Conservation (phyloP, 2,113 vertebrate species). For the Benitochromis conjunctus region DNA sequence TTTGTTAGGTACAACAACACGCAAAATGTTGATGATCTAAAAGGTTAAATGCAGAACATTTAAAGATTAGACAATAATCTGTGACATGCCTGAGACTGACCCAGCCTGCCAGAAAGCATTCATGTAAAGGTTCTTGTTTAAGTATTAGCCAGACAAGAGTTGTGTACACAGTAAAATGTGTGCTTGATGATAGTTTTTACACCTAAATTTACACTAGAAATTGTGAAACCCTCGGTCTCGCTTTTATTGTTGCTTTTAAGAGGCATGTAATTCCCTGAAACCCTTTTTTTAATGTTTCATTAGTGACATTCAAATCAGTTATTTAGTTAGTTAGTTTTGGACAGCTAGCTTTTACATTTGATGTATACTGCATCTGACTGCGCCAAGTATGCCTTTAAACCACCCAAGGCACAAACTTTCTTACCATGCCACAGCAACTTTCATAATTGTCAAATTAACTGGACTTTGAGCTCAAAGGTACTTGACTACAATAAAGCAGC, state of each 20-base stretch:
- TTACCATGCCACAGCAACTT: not conserved
- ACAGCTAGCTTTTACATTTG: not conserved
- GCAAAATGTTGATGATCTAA: not conserved
- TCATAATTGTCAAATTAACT: not conserved
- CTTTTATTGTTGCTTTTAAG: not conserved
- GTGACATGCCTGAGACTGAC: not conserved
- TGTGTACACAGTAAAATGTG: not conserved
- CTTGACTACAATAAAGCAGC: not conserved
- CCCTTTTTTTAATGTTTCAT: not conserved
- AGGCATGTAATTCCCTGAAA: not conserved
- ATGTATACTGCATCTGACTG: not conserved
- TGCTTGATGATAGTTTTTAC: not conserved
- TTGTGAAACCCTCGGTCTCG: not conserved
- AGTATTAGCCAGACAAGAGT: not conserved
- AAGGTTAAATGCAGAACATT: not conserved
- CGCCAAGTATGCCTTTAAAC: not conserved
- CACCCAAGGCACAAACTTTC: not conserved
- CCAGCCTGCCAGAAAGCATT: not conserved
- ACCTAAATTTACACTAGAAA: not conserved
- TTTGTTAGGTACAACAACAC: not conserved
- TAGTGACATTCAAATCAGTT: not conserved
- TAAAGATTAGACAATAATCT: not conserved
- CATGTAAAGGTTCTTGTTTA: not conserved
- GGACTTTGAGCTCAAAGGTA: not conserved
- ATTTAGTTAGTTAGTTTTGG: not conserved